Evolutionary conservation across 2,888 invertebrate species (phyloP), one percentile per base, ranked within the genome.

Genomic region (Rotaria socialis): DNA sequence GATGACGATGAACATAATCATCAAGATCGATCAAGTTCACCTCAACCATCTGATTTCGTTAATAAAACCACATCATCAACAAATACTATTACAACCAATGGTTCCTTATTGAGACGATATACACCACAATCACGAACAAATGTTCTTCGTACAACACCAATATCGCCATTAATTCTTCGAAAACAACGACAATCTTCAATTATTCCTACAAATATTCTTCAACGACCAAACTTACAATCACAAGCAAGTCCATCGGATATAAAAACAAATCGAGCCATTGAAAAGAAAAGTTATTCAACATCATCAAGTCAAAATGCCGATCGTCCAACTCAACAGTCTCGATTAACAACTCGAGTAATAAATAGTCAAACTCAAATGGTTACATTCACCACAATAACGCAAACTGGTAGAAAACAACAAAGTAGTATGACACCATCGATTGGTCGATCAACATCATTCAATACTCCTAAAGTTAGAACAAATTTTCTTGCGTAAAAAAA

Each of bases 1-100:
- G 60, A 86, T 52, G 60, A 85, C 75, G 85, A 86, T 35, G 35
- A 84, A 58, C 24, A 56, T 67, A 35, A 86, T 84, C 14, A 85
- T 41, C 50, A 24, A 55, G 11, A 27, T 43, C 85, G 14, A 47
- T n/a, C 55, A 55, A n/a, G 24, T 4, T 24, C 80, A 47, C 47
- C 80, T 41, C 14, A 24, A 80, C 8, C 60, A 84, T 84, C 84
- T 8, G 55, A 84, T 19, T 84, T 55, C 27, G 16, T 55, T n/a
- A 84, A 47, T 84, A 50, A 84, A 24, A 67, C 27, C 74, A 60
- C 58, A 50, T 55, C 84, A 86, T 43, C 56, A 80, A 47, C 47
- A 11, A 47, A 24, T 11, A 80, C 24, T 24, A 0, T 47, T 1
- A 80, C 41, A 80, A 24, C 80, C 47, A 52, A 7, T 27, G 58